These are phyloP conservation scores for Polypterus bichir DNA, from an alignment of 2,113 vertebrate genomes.

Conservation along the genomic window DNA sequence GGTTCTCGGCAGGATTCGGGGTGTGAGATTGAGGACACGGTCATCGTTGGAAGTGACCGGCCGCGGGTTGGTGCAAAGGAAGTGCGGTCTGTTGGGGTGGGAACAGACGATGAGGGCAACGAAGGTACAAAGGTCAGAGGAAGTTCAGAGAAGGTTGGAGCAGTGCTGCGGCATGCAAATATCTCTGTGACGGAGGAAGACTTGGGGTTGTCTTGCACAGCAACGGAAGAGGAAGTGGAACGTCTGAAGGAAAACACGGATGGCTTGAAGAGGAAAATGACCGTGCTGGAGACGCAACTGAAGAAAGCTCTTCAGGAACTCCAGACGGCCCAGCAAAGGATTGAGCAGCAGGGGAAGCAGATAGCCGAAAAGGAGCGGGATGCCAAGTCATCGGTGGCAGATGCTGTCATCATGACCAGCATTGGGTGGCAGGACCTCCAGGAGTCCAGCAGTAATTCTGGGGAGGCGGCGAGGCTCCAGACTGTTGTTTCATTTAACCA, in stretches of 20 bases:
- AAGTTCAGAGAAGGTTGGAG: neutral
- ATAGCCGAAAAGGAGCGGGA: slow-evolving; percentile 12
- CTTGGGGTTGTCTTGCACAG: slow-evolving; percentile 48
- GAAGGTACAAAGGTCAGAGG: slow-evolving; percentile 1
- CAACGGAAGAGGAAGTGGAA: slow-evolving; percentile 14
- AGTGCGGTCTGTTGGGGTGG: slow-evolving; percentile 48
- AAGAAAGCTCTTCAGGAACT: slow-evolving; percentile 55
- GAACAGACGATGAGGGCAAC: slow-evolving; percentile 28
- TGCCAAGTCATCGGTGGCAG: slow-evolving; percentile 24
- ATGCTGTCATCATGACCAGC: slow-evolving; percentile 47
- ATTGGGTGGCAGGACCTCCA: slow-evolving; percentile 41
- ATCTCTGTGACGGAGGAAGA: slow-evolving; percentile 66
- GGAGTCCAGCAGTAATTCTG: slow-evolving; percentile 8
- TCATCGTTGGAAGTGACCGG: slow-evolving; percentile 41
- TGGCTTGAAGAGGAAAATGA: slow-evolving; percentile 52
- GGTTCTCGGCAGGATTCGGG: slow-evolving; percentile 42
- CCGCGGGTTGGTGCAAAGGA: slow-evolving; percentile 32
- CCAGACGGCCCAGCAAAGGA: slow-evolving; percentile 15
- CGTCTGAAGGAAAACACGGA: slow-evolving; percentile 27
- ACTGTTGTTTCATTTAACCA: slow-evolving; percentile 52
- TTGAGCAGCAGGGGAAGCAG: slow-evolving; percentile 21
- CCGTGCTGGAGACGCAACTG: slow-evolving; percentile 60
- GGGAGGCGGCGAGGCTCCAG: slow-evolving; percentile 30
- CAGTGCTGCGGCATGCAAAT: slow-evolving; percentile 44
- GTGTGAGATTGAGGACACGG: slow-evolving; percentile 52